Evolutionary conservation across 1,140 invertebrate genomes (phyloP).

Genomic region (Drosophila jambulina): DNA sequence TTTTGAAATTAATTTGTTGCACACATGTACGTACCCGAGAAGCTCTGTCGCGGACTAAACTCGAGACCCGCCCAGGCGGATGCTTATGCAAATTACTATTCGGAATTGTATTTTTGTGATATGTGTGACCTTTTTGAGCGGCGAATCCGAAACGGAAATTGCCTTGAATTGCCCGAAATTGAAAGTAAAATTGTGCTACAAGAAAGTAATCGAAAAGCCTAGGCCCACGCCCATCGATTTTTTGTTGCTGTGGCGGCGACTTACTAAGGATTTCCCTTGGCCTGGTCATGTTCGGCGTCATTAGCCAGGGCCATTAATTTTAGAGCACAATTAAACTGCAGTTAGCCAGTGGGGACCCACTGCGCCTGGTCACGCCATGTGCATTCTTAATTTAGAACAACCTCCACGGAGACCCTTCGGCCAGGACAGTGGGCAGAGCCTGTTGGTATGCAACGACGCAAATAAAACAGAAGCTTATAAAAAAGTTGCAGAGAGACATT

Average conservation of each 20-base stretch:
- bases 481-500: neutral
- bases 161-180: conserved; percentile 29
- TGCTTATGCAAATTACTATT: conserved; percentile 42
- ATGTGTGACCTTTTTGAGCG: conserved; percentile 33
- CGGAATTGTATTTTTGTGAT: conserved; percentile 17
- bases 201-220: neutral
- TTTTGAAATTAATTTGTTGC: conserved; percentile 61
- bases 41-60: conserved; percentile 19
- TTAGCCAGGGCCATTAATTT: conserved; percentile 19
- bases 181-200: conserved; percentile 18
- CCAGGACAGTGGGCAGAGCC: conserved; percentile 10
- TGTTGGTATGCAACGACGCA: conserved; percentile 9
- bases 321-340: conserved; percentile 23
- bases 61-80: conserved; percentile 29
- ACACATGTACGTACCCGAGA: conserved; percentile 11
- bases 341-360: conserved; percentile 3
- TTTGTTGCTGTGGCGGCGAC: neutral
- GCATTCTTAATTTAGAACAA: conserved; percentile 15
- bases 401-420: neutral
- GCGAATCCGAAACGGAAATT: conserved; percentile 23
- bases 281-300: conserved; percentile 22
- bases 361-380: conserved; percentile 3
- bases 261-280: conserved; percentile 9
- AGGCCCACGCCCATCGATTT: conserved; percentile 8
- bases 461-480: conserved; percentile 20